These are phyloP conservation scores for Sapayoa aenigma DNA, from an alignment of 2,113 vertebrate species.

Conservation along the genomic window DNA sequence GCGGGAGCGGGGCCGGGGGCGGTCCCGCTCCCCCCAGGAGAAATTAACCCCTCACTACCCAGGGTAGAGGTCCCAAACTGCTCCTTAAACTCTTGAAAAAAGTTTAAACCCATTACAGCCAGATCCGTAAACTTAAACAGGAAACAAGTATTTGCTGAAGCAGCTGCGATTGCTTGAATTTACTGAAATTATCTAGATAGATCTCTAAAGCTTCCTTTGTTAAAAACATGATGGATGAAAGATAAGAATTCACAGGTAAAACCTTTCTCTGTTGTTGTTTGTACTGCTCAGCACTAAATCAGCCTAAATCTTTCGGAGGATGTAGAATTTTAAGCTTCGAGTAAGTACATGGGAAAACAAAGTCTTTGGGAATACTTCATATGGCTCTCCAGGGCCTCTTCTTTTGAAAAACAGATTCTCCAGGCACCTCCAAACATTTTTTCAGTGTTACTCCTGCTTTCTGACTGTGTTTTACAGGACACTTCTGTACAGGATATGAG, in stretches of 20 bases:
- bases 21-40: too few species aligned
- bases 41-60: too few species aligned
- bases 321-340: neutral
- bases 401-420: neutral
- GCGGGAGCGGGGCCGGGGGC: too few species aligned
- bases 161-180: neutral
- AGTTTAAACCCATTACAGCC: too few species aligned
- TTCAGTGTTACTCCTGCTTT: neutral
- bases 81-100: too few species aligned
- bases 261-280: neutral
- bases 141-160: slow-evolving; percentile 34
- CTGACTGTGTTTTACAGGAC: neutral
- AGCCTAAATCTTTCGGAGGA: neutral
- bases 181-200: neutral
- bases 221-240: neutral
- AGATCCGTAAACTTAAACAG: slow-evolving; percentile 9
- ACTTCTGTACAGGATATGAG: neutral
- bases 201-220: neutral
- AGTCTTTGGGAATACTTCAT: neutral
- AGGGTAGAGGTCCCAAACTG: too few species aligned
- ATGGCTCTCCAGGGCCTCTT: neutral
- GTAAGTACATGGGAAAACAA: neutral
- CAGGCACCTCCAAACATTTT: neutral
- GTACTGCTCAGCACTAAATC: neutral
- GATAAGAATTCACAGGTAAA: neutral